Evolutionary conservation across 2,888 invertebrate genomes (phyloP), one percentile per base, ranked within the genome.

Genomic region (Hirtodrosophila duncani): DNA sequence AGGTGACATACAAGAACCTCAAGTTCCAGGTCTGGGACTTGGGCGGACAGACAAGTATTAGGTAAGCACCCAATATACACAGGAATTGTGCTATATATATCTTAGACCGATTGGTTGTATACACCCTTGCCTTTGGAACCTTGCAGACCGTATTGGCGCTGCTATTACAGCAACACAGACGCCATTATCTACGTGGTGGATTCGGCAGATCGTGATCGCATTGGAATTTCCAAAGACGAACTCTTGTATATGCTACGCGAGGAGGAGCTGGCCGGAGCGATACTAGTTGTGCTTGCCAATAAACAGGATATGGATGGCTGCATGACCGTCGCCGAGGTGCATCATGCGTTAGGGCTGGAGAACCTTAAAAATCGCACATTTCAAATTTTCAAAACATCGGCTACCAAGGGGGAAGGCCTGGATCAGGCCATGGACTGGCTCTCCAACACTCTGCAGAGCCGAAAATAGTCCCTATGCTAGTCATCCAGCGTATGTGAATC

Each of bases 381-480:
- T 90, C 86, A 87, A 83, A 99, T 99, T 84, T 99, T 99, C 88
- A 99, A 99, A 89, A 98, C 99, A 1, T 98, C 98, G 0, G 99
- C 99, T 31, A 95, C 97, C 67, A 96, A 98, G 87, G 99, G 99
- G 16, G 98, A 98, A 88, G 99, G 99, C 0, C 89, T 99, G 37
- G 98, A 99, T 87, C 96, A 97, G 88, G 98, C 99, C 56, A 99
- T 99, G 99, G 98, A 99, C 87, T 99, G 99, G 99, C 91, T 97
- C 66, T 94, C 95, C 57, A 96, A 95, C 83, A 94, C 96, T 42
- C 88, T 97, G 82, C 95, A 95, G 87, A 94, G 93, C 84, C 91
- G 92, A 88, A 96, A 96, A 92, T 96, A 92, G 85, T 83, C 26
- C 29, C 51, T 36, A 17, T 6, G 11, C 39, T 18, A 24, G 14